These are phyloP conservation scores for Rhinichthys klamathensis DNA, from an alignment of 2,113 vertebrate genomes.

Conservation along the genomic window DNA sequence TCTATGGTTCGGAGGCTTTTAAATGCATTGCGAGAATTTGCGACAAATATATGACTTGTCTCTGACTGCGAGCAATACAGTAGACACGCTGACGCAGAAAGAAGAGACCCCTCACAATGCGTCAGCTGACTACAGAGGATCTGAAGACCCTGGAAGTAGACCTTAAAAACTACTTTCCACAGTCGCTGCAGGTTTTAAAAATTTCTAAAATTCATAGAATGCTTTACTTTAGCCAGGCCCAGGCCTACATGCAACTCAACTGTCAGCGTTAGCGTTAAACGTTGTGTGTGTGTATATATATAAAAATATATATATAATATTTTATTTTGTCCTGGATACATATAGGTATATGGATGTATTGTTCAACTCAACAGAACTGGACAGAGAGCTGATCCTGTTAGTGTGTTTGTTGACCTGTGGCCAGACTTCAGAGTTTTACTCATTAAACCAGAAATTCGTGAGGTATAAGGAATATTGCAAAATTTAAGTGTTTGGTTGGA, in stretches of 20 bases:
- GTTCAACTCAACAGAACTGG: slow-evolving; percentile 51
- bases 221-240: not conserved
- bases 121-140: slow-evolving; percentile 61
- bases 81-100: not conserved
- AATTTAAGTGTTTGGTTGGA: not conserved
- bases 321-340: not conserved
- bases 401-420: slow-evolving; percentile 68
- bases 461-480: slow-evolving; percentile 54
- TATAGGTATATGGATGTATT: slow-evolving; percentile 64
- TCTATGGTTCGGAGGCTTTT: not conserved
- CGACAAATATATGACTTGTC: too few species aligned
- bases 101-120: slow-evolving; percentile 36
- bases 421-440: slow-evolving; percentile 67
- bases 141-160: slow-evolving; percentile 49
- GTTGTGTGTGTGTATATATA: not conserved
- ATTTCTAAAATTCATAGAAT: not conserved
- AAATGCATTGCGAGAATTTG: too few species aligned
- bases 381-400: slow-evolving; percentile 46
- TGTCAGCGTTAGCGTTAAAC: not conserved
- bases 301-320: too few species aligned
- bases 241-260: not conserved
- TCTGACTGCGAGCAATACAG: too few species aligned
- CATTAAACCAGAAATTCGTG: slow-evolving; percentile 44
- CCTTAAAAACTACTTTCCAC: slow-evolving; percentile 60
- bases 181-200: slow-evolving; percentile 61